Conservation (phyloP, 2,797 vertebrate species). For the Megaceryle alcyon region DNA sequence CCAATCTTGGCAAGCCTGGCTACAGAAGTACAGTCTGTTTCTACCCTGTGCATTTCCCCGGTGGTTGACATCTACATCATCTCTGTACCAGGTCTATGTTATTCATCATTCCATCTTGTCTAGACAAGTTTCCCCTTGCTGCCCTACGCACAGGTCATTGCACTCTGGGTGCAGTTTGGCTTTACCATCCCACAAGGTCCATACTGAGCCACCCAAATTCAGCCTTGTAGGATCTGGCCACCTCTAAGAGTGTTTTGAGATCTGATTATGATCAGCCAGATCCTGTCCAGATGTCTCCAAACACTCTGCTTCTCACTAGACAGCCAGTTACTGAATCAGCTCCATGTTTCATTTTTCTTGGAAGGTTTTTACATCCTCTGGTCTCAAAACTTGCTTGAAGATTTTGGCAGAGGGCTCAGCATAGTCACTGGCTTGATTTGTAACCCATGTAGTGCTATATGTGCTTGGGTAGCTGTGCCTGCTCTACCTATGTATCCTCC, state of each 20-base stretch:
- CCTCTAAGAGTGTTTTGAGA: not conserved
- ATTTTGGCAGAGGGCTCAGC: not conserved
- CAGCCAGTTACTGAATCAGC: not conserved
- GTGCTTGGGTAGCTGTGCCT: not conserved
- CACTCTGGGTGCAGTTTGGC: not conserved
- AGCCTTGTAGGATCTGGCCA: not conserved
- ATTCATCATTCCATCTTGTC: not conserved
- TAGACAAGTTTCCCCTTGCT: rapidly evolving
- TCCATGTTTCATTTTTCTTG: not conserved
- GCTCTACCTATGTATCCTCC: rapidly evolving
- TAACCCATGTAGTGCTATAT: rapidly evolving
- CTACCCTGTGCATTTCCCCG: not conserved
- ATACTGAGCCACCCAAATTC: not conserved
- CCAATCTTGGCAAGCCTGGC: not conserved
- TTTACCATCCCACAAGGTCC: not conserved
- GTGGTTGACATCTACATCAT: not conserved
- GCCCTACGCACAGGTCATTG: not conserved
- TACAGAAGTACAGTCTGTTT: not conserved
- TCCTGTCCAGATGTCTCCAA: not conserved
- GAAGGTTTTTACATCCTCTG: not conserved
- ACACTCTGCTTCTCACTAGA: not conserved
- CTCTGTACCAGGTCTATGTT: not conserved
- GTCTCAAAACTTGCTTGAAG: not conserved
- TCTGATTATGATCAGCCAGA: not conserved
- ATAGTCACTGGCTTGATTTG: rapidly evolving